Evolutionary conservation across 2,797 vertebrate species (phyloP).

Genomic region (Anguilla anguilla): DNA sequence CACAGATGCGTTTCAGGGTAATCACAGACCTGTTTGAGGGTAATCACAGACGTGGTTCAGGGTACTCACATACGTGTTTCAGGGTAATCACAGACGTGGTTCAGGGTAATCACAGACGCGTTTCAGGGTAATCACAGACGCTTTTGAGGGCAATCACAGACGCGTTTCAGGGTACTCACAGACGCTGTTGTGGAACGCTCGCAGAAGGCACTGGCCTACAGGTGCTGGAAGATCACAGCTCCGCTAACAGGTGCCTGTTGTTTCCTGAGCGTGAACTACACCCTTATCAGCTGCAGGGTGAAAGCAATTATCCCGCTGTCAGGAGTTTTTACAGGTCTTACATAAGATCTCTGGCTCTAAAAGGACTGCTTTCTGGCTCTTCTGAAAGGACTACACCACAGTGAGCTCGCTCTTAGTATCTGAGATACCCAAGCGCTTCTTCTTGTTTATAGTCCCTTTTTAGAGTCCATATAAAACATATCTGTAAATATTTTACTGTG

Average conservation of each 20-base stretch:
- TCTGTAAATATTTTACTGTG: not conserved
- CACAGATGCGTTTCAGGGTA: too few relatives aligned
- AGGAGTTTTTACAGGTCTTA: constrained; percentile 14
- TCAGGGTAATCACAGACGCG: not conserved
- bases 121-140: too few relatives aligned
- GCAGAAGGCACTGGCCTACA: not conserved
- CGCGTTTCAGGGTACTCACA: not conserved
- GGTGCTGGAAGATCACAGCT: not conserved
- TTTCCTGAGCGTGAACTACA: not conserved
- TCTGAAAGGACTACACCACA: not conserved
- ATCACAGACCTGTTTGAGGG: too few relatives aligned
- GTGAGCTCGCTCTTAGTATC: not conserved
- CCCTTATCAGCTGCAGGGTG: constrained; percentile 22
- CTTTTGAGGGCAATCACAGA: too few relatives aligned
- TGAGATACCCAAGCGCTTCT: not conserved
- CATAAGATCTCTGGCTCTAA: not conserved
- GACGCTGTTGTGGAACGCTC: not conserved
- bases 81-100: too few relatives aligned
- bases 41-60: too few relatives aligned
- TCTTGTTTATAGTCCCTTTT: not conserved
- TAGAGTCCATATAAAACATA: not conserved
- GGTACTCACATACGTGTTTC: too few relatives aligned
- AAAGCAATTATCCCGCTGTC: constrained; percentile 14
- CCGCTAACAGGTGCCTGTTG: not conserved
- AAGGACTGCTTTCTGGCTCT: not conserved